phyloP scores from a whole-genome alignment of 2,888 invertebrate genomes.

The Ischnura elegans region DNA sequence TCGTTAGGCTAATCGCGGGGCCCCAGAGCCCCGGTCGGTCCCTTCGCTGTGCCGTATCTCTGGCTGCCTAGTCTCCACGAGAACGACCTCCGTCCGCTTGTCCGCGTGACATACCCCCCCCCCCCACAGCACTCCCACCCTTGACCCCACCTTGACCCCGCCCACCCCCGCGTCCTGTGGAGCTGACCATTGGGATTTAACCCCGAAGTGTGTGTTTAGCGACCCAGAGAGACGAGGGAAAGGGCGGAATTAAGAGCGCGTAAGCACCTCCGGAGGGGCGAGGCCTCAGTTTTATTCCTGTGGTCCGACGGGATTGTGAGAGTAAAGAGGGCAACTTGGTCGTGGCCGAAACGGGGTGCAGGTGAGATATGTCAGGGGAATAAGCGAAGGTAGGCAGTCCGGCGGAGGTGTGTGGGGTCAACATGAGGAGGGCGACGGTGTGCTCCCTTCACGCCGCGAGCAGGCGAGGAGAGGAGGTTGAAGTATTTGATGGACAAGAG shows the following conservation, averaged over 20 bases:
- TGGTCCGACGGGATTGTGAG: not conserved
- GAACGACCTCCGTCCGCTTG: not conserved
- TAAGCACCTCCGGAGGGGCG: not conserved
- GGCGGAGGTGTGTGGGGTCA: not conserved
- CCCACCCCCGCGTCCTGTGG: not conserved
- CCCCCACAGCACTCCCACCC: not conserved
- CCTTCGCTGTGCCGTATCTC: slow-evolving; percentile 29
- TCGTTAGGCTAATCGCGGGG: slow-evolving; percentile 8
- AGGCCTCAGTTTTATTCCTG: not conserved
- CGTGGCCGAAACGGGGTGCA: not conserved
- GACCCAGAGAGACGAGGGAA: not conserved
- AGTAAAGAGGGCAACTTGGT: not conserved
- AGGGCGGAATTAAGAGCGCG: not conserved
- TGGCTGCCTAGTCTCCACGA: not conserved
- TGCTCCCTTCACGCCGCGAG: not conserved
- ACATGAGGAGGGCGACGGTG: not conserved
- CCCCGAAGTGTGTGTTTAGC: not conserved
- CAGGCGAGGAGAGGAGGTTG: not conserved
- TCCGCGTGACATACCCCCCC: not conserved
- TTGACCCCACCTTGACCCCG: too few relatives aligned
- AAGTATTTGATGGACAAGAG: slow-evolving; percentile 33
- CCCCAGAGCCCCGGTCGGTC: not conserved
- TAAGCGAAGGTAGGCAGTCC: not conserved
- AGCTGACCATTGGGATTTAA: not conserved
- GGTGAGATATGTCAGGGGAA: slow-evolving; percentile 3